Evolutionary conservation across 2,888 invertebrate genomes (phyloP).

Genomic region (Gerris lacustris): DNA sequence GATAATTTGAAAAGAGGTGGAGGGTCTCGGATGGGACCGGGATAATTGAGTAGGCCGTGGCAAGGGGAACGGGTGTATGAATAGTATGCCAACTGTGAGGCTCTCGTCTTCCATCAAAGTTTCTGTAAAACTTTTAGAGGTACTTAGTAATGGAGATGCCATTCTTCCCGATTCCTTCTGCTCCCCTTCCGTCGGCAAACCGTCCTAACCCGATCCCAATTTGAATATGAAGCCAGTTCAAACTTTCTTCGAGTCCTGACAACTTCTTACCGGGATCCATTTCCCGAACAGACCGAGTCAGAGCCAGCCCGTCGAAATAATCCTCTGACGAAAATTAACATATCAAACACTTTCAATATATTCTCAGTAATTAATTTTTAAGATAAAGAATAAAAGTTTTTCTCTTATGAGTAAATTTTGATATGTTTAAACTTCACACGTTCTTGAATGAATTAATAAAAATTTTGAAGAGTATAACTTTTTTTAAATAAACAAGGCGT

Average conservation of each 20-base stretch:
- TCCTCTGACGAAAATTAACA: not conserved
- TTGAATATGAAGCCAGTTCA: not conserved
- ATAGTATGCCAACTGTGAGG: not conserved
- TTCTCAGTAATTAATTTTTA: too few relatives aligned
- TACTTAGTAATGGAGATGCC: constrained; percentile 3
- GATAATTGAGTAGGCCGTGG: not conserved
- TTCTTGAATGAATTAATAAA: too few relatives aligned
- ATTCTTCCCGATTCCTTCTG: not conserved
- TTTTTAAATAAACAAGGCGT: too few relatives aligned
- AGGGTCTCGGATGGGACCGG: not conserved
- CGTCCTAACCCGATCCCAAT: not conserved
- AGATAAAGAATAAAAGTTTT: too few relatives aligned
- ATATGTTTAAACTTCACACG: too few relatives aligned
- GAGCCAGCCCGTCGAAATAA: too few relatives aligned
- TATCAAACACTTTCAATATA: not conserved
- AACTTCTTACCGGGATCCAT: not conserved
- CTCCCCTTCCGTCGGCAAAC: not conserved
- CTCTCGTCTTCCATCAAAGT: constrained; percentile 1
- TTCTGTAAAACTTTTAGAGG: not conserved
- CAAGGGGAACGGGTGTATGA: not conserved
- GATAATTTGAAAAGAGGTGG: not conserved
- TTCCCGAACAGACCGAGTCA: not conserved
- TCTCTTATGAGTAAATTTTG: too few relatives aligned
- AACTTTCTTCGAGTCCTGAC: not conserved
- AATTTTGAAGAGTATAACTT: too few relatives aligned